Percentiles rank a stretch among this genome's conserved stretches.
phyloP scores from a whole-genome alignment of 2,113 vertebrate species.

The Vanacampus margaritifer region DNA sequence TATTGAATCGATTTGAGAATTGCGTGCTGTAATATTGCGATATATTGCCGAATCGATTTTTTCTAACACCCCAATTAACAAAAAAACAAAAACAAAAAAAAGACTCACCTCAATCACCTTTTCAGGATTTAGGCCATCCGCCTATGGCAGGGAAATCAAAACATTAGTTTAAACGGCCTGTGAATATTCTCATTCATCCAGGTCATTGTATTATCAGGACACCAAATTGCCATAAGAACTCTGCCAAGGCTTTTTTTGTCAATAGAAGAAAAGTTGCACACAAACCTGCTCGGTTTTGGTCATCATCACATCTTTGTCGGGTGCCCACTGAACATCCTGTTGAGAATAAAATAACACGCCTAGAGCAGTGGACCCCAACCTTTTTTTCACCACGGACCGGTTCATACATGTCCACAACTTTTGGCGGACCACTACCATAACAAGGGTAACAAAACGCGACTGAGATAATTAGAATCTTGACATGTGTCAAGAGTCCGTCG shows the following conservation, averaged over 20 bases:
- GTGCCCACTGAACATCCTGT: constrained; percentile 62
- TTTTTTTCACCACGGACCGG: too few species aligned
- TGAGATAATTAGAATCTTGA: too few species aligned
- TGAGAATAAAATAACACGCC: not conserved
- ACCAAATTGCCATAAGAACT: not conserved
- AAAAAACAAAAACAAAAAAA: not conserved
- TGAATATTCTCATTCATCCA: not conserved
- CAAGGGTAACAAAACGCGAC: too few species aligned
- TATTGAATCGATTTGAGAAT: too few species aligned
- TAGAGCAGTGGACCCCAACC: too few species aligned
- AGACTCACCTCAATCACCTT: constrained; percentile 48
- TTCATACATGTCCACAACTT: too few species aligned
- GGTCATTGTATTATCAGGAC: not conserved
- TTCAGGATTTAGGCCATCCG: constrained; percentile 24
- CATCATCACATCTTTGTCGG: constrained; percentile 30
- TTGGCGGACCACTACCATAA: too few species aligned
- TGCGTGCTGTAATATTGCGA: too few species aligned
- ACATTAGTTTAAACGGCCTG: not conserved
- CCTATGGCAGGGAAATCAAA: constrained; percentile 25
- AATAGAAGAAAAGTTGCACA: not conserved
- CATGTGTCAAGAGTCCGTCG: too few species aligned
- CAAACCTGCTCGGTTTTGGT: constrained; percentile 1
- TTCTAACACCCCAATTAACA: too few species aligned
- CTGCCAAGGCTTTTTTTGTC: not conserved
- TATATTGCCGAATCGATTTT: too few species aligned